Percentiles rank a stretch among this genome's conserved stretches.
These are phyloP conservation scores for Drosophila glabriapex DNA, from an alignment of 2,888 invertebrate genomes.

Conservation along the genomic window DNA sequence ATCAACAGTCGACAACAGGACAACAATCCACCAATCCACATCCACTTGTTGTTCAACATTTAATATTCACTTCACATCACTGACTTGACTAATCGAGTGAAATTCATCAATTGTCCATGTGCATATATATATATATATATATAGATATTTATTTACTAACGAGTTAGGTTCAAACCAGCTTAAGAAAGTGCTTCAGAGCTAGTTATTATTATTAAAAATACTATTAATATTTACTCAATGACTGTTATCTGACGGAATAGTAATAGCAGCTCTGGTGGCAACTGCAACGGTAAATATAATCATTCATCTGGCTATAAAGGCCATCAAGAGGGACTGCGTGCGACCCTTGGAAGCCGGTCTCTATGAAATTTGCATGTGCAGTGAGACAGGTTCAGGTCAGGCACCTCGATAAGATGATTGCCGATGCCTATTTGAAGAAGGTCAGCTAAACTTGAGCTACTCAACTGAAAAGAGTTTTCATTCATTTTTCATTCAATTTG, in stretches of 20 bases:
- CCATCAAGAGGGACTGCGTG: not conserved
- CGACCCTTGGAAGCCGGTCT: not conserved
- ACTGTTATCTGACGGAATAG: too few relatives aligned
- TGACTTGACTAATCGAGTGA: conserved; percentile 27
- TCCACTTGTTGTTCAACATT: conserved; percentile 17
- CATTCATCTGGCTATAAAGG: not conserved
- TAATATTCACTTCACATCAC: not conserved
- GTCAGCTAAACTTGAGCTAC: not conserved
- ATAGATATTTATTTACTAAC: not conserved
- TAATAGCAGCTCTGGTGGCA: too few relatives aligned
- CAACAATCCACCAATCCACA: conserved; percentile 2
- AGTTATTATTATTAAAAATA: not conserved
- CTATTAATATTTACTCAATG: too few relatives aligned
- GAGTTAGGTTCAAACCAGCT: not conserved
- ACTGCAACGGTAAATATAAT: not conserved
- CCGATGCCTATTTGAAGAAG: not conserved
- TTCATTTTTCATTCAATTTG: not conserved
- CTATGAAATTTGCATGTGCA: not conserved
- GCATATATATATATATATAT: not conserved
- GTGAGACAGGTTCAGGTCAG: not conserved
- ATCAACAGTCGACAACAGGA: not conserved
- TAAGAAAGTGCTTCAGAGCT: not conserved
- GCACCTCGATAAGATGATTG: not conserved
- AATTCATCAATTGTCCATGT: conserved; percentile 4
- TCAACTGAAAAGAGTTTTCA: not conserved